A percentile compares a stretch with the other conserved stretches of the same genome.
phyloP scores from a whole-genome alignment of 2,888 invertebrate species.

The Poecilus cupreus region DNA sequence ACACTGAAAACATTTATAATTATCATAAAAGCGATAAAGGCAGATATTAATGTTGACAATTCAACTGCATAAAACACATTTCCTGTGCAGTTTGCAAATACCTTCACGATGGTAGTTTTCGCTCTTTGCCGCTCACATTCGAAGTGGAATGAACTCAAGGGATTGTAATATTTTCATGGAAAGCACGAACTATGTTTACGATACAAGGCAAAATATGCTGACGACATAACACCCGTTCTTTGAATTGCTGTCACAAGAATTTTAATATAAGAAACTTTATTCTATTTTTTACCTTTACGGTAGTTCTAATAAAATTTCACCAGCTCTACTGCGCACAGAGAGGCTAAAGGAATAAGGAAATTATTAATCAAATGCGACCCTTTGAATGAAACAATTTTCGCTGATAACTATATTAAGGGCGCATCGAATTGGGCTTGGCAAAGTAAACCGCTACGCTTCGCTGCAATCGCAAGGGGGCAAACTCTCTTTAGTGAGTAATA shows the following conservation, averaged over 20 bases:
- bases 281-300: neutral
- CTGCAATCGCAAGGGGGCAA: too few species aligned
- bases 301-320: neutral
- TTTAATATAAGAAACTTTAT: neutral
- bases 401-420: too few species aligned
- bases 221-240: neutral
- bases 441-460: too few species aligned
- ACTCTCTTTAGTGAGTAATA: too few species aligned
- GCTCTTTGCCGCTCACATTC: neutral
- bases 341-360: too few species aligned
- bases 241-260: neutral
- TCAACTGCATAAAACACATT: neutral
- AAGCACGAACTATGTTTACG: constrained; percentile 17
- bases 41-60: neutral
- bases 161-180: neutral
- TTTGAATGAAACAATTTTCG: too few species aligned
- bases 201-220: constrained; percentile 20
- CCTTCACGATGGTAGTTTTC: neutral
- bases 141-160: neutral
- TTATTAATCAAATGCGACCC: too few species aligned
- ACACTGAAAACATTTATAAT: too few species aligned
- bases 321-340: too few species aligned
- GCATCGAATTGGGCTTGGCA: too few species aligned
- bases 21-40: too few species aligned
- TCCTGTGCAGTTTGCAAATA: constrained; percentile 7